These are phyloP conservation scores for Anarhynchus alexandrinus DNA, from an alignment of 2,113 vertebrate species.

Conservation along the genomic window DNA sequence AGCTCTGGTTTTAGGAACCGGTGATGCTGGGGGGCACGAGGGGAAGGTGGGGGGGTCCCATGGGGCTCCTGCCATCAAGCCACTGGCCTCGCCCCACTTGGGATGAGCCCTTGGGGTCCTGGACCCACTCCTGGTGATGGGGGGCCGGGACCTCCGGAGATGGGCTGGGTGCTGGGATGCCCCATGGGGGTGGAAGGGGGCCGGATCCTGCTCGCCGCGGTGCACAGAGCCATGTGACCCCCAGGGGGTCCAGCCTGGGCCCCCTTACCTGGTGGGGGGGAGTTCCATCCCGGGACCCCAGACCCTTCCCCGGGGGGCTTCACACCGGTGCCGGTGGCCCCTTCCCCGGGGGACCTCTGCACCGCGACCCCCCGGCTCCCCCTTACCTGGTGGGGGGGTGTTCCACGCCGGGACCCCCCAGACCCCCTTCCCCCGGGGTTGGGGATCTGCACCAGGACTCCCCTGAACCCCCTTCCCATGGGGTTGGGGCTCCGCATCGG, in stretches of 20 bases:
- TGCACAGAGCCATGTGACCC: no score
- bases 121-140: background rate
- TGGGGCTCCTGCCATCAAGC: rapidly evolving
- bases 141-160: rapidly evolving
- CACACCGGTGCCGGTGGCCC: background rate
- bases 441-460: background rate
- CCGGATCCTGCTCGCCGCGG: background rate
- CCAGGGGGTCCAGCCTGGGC: background rate
- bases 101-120: background rate
- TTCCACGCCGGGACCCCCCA: no score
- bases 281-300: no score
- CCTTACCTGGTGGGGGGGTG: background rate
- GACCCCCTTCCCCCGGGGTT: no score
- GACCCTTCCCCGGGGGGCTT: no score
- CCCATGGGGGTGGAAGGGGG: no score
- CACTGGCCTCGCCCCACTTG: rapidly evolving
- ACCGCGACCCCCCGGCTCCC: background rate
- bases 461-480: rapidly evolving
- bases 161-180: background rate
- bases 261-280: background rate
- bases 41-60: background rate
- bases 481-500: no score
- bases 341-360: background rate
- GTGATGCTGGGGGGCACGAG: rapidly evolving
- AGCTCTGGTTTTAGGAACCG: background rate